Conservation (phyloP, 2,113 vertebrate genomes). For the Erythrocercus mccallii region DNA sequence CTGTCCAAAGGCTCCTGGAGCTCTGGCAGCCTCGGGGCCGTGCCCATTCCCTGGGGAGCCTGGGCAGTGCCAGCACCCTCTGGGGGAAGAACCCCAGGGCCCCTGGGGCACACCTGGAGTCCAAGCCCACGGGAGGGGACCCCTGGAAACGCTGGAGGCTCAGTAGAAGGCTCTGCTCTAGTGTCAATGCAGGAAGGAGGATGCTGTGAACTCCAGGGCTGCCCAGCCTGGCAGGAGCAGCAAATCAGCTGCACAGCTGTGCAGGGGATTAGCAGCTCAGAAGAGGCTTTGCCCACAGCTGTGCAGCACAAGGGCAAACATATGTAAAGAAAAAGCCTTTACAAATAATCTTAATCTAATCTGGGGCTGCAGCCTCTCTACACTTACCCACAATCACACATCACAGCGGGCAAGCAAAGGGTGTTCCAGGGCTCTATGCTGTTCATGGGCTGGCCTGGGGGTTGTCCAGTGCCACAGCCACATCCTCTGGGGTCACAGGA, state of each 20-base stretch:
- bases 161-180: background rate
- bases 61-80: no score
- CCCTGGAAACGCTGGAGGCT: background rate
- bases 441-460: fast-evolving
- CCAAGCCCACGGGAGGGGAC: background rate
- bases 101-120: background rate
- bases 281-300: background rate
- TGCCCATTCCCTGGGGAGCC: no score
- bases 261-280: background rate
- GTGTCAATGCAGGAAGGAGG: background rate
- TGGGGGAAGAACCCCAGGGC: background rate
- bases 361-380: background rate
- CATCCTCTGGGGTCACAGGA: background rate
- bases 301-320: background rate
- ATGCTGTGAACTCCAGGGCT: background rate
- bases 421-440: background rate
- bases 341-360: background rate
- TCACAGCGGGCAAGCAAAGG: background rate
- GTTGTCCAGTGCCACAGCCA: background rate
- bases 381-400: fast-evolving
- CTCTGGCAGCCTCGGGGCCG: no score
- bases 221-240: background rate
- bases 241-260: background rate
- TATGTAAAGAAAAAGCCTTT: background rate
- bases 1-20: no score